Conservation (phyloP, 2,888 invertebrate species). For the Mesorhabditis belari region DNA sequence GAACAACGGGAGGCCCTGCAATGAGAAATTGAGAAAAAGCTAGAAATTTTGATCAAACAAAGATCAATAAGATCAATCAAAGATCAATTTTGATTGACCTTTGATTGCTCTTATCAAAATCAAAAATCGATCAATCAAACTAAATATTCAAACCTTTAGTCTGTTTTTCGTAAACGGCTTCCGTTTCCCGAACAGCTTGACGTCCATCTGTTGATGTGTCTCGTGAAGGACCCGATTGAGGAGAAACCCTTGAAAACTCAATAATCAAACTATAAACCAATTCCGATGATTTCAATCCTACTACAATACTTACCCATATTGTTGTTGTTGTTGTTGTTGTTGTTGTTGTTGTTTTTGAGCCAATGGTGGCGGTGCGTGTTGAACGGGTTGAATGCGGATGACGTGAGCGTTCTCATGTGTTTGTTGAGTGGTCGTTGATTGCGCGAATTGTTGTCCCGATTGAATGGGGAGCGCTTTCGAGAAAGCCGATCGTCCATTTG, state of each 20-base stretch:
- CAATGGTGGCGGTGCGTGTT: too few relatives aligned
- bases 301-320: too few relatives aligned
- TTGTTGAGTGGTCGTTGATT: background rate
- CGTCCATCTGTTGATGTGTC: too few relatives aligned
- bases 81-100: background rate
- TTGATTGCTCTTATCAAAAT: background rate
- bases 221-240: too few relatives aligned
- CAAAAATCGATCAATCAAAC: background rate
- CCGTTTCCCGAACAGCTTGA: constrained; percentile 18
- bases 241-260: too few relatives aligned
- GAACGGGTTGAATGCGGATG: too few relatives aligned
- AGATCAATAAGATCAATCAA: background rate
- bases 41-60: background rate
- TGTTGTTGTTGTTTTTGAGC: too few relatives aligned
- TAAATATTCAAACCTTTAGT: background rate
- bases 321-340: too few relatives aligned
- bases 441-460: background rate
- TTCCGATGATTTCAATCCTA: too few relatives aligned
- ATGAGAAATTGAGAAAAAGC: constrained; percentile 2
- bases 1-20: constrained; percentile 35
- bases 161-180: constrained; percentile 22
- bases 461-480: too few relatives aligned
- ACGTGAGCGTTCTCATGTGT: background rate
- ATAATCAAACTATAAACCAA: too few relatives aligned
- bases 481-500: background rate